Conservation (phyloP, 2,888 invertebrate species). For the Hecatera dysodea region DNA sequence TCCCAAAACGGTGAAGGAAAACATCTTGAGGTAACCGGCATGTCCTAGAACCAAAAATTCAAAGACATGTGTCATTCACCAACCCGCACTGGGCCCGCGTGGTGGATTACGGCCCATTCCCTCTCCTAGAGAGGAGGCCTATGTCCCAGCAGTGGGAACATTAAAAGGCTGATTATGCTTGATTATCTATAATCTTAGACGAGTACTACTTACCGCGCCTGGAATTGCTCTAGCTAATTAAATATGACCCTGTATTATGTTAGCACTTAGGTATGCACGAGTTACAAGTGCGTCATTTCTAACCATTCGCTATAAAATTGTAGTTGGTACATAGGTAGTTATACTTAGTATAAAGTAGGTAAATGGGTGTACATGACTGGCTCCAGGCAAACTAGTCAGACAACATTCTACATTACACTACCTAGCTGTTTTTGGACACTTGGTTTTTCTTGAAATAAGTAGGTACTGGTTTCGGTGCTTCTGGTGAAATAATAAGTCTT, state of each 20-base stretch:
- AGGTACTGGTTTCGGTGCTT: not conserved
- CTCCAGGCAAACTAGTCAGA: conserved; percentile 11
- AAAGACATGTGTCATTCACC: no score
- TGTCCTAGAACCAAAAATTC: no score
- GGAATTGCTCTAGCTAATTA: not conserved
- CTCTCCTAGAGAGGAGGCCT: no score
- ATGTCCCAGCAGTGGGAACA: no score
- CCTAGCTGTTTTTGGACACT: not conserved
- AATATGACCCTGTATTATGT: not conserved
- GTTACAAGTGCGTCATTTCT: conserved; percentile 4
- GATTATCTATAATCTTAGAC: no score
- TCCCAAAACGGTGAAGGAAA: no score
- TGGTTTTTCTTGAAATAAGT: not conserved
- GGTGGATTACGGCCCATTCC: no score
- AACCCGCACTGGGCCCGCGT: no score
- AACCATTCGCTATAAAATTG: not conserved
- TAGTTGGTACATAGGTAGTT: not conserved
- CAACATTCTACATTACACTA: conserved; percentile 31
- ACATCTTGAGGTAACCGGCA: no score
- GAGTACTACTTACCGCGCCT: not conserved
- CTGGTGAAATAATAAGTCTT: not conserved
- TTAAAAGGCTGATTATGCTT: no score
- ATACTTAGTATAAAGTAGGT: conserved; percentile 22
- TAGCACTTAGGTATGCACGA: not conserved
- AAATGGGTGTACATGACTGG: conserved; percentile 31